phyloP scores from a whole-genome alignment of 1,140 invertebrate genomes.

The Coenobita brevimanus region DNA sequence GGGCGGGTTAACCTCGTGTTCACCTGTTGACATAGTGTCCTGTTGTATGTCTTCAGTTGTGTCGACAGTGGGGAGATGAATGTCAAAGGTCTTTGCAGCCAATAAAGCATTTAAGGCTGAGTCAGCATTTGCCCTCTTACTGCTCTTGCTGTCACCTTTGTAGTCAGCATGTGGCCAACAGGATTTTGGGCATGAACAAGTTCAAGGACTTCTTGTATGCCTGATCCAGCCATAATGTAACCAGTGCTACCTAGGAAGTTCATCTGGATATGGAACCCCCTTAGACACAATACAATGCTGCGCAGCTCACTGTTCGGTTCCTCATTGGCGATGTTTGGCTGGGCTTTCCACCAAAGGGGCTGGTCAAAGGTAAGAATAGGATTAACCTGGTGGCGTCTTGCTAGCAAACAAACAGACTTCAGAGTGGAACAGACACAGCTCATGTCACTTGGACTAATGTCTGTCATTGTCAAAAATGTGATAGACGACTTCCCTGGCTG shows the following conservation, averaged over 20 bases:
- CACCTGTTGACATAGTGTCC: neutral
- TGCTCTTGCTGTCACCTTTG: neutral
- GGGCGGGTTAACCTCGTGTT: no score
- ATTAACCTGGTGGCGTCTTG: constrained; percentile 5
- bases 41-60: neutral
- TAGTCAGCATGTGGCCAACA: constrained; percentile 11
- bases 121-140: neutral
- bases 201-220: neutral
- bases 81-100: neutral
- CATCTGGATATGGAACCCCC: constrained; percentile 47
- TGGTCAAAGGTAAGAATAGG: constrained; percentile 41
- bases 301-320: neutral
- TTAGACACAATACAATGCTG: neutral
- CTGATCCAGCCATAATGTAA: constrained; percentile 14
- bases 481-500: neutral
- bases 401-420: neutral
- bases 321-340: neutral
- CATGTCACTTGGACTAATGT: constrained; percentile 7
- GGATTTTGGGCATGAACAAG: neutral
- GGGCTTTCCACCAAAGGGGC: constrained; percentile 30
- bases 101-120: neutral
- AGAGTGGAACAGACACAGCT: constrained; percentile 13
- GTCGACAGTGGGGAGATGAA: neutral
- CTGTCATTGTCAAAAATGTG: neutral
- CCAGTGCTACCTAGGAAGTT: constrained; percentile 34